Conservation (phyloP, 2,113 vertebrate species). For the Phrynosoma blainvillii region DNA sequence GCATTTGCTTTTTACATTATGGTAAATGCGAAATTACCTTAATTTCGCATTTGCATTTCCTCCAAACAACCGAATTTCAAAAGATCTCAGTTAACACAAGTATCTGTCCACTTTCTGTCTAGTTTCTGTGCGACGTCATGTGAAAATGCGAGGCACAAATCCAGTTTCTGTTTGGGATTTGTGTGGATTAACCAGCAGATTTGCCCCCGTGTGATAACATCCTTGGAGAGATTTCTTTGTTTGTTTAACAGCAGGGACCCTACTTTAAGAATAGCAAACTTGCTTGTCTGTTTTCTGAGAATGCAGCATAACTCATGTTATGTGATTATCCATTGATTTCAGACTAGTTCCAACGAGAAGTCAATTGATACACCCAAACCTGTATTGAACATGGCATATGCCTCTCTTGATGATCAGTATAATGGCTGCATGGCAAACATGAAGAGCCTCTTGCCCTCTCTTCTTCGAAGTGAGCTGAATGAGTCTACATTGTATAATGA, state of each 20-base stretch:
- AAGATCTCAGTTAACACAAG: too few species aligned
- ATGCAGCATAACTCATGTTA: background rate
- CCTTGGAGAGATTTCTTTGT: background rate
- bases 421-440: background rate
- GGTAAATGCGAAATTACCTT: too few species aligned
- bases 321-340: background rate
- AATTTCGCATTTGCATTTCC: too few species aligned
- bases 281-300: background rate
- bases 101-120: too few species aligned
- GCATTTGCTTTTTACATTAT: too few species aligned
- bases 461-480: background rate
- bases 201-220: too few species aligned
- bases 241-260: background rate
- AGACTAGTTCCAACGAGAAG: background rate
- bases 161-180: too few species aligned
- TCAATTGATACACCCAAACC: background rate
- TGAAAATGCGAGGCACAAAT: too few species aligned
- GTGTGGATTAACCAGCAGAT: too few species aligned
- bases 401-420: constrained; percentile 8
- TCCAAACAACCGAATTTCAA: too few species aligned
- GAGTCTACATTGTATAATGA: background rate
- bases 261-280: background rate
- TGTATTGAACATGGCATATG: background rate
- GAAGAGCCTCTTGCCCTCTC: background rate
- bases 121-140: too few species aligned